A percentile compares a stretch with the other conserved stretches of the same genome.
Evolutionary conservation across 2,113 vertebrate species (phyloP).

Genomic region (Sylvilagus bachmani): DNA sequence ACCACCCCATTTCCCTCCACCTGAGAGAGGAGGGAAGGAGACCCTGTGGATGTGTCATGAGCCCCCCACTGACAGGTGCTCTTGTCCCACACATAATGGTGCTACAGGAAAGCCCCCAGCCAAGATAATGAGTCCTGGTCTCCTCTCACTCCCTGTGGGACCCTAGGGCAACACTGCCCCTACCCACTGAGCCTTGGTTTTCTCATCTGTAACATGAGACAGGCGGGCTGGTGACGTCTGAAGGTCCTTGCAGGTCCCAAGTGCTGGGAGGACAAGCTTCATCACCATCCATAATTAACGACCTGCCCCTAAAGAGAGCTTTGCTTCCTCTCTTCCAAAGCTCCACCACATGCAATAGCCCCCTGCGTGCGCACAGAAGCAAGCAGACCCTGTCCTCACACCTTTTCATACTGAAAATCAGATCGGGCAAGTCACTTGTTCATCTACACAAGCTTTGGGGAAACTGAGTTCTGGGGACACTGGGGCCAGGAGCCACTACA

Average conservation of each 20-base stretch:
- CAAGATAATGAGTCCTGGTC: not conserved
- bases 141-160: not conserved
- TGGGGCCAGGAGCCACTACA: not conserved
- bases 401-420: not conserved
- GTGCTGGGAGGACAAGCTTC: slow-evolving; percentile 40
- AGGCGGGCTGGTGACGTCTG: not conserved
- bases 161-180: not conserved
- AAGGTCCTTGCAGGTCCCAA: slow-evolving; percentile 16
- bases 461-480: not conserved
- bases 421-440: not conserved
- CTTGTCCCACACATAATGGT: not conserved
- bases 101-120: not conserved
- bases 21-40: not conserved
- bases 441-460: not conserved
- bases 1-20: not conserved
- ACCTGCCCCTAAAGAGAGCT: slow-evolving; percentile 22
- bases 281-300: slow-evolving; percentile 69
- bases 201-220: slow-evolving; percentile 53
- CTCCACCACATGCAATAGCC: slow-evolving; percentile 19
- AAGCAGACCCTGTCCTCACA: not conserved
- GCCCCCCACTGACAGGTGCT: not conserved
- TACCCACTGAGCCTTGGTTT: slow-evolving; percentile 60
- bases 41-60: not conserved
- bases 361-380: slow-evolving; percentile 53
- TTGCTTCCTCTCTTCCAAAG: slow-evolving; percentile 44